Conservation (phyloP, 2,113 vertebrate genomes). For the Trichomycterus rosablanca region DNA sequence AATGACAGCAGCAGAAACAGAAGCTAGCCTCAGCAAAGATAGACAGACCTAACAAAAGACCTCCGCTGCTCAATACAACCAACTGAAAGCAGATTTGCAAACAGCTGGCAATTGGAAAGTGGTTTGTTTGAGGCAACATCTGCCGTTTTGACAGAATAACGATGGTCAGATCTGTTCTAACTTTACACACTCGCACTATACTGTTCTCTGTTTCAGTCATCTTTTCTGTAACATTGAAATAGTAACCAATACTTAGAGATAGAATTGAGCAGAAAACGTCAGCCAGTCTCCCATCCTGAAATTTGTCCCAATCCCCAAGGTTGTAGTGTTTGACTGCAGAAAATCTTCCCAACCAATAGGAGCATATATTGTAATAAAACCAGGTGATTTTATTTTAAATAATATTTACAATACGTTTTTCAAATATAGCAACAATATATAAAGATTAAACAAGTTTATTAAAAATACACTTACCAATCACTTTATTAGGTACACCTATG, state of each 20-base stretch:
- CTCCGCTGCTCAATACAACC: conserved; percentile 34
- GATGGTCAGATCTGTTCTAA: conserved; percentile 14
- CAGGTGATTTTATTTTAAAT: no score
- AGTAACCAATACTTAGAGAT: conserved; percentile 6
- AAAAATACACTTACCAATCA: no score
- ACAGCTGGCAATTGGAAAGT: conserved; percentile 43
- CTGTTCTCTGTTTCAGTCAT: conserved; percentile 16
- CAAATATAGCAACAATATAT: no score
- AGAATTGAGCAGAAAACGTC: no score
- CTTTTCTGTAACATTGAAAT: conserved; percentile 30
- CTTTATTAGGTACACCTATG: no score
- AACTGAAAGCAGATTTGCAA: conserved; percentile 44
- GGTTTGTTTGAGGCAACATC: conserved; percentile 24
- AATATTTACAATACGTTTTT: no score
- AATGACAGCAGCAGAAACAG: conserved; percentile 33
- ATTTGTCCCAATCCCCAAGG: no score
- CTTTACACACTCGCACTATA: conserved; percentile 3
- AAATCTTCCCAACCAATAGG: no score
- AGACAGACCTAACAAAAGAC: conserved; percentile 32
- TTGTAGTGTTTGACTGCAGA: no score
- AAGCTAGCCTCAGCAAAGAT: conserved; percentile 34
- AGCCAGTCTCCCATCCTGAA: no score
- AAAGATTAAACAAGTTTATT: no score
- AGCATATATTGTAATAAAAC: no score
- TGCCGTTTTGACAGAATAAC: conserved; percentile 8